These are phyloP conservation scores for Apodemus sylvaticus DNA, from an alignment of 2,113 vertebrate genomes.

Conservation along the genomic window DNA sequence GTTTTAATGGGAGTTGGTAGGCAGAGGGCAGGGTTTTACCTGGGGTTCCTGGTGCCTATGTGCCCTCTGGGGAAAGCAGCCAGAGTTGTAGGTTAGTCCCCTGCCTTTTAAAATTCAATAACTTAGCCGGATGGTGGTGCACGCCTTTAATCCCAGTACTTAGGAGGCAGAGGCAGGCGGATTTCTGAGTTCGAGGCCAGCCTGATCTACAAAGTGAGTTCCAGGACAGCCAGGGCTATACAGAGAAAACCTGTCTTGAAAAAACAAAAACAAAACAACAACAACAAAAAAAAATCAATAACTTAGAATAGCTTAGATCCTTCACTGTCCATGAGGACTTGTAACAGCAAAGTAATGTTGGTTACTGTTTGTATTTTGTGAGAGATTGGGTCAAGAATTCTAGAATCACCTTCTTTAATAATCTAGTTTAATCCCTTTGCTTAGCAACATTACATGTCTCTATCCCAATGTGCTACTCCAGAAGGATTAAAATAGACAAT, in stretches of 20 bases:
- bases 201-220: too few relatives aligned
- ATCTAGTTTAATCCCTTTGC: constrained; percentile 37
- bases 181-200: too few relatives aligned
- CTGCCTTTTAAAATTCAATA: constrained; percentile 46
- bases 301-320: too few relatives aligned
- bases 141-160: too few relatives aligned
- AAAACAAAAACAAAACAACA: too few relatives aligned
- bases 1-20: not conserved
- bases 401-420: constrained; percentile 52
- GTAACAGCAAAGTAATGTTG: constrained; percentile 41
- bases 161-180: too few relatives aligned
- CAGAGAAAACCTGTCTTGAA: too few relatives aligned
- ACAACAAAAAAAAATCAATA: too few relatives aligned
- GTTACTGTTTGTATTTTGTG: constrained; percentile 47
- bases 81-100: not conserved
- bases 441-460: constrained; percentile 38
- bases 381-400: constrained; percentile 45
- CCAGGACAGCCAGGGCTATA: too few relatives aligned
- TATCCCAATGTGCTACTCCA: not conserved
- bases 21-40: not conserved
- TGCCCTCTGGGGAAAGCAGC: not conserved
- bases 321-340: not conserved
- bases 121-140: too few relatives aligned
- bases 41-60: not conserved
- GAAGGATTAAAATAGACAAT: constrained; percentile 41